A percentile compares a stretch with the other conserved stretches of the same genome.
These are phyloP conservation scores for Channa maculata DNA, from an alignment of 2,113 vertebrate genomes.

Conservation along the genomic window DNA sequence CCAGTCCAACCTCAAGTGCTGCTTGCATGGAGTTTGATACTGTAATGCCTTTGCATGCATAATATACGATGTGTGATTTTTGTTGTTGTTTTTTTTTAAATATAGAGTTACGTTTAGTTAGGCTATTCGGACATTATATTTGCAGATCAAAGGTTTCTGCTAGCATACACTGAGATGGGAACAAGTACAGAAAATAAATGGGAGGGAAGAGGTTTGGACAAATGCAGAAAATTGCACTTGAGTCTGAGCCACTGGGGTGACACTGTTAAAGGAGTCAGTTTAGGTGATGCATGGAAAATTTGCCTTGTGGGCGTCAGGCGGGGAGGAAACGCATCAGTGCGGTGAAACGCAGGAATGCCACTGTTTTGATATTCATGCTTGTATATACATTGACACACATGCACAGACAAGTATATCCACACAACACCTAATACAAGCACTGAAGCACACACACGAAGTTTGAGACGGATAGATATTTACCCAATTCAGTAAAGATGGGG, in stretches of 20 bases:
- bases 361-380: conserved; percentile 22
- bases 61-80: too few species aligned
- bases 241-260: neutral
- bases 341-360: neutral
- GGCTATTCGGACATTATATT: neutral
- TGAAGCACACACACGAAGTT: conserved; percentile 9
- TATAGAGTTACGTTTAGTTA: too few species aligned
- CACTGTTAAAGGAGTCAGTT: neutral
- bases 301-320: conserved; percentile 30
- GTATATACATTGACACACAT: conserved; percentile 33
- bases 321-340: conserved; percentile 16
- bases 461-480: conserved; percentile 65
- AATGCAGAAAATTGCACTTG: conserved; percentile 16
- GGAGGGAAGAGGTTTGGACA: neutral
- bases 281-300: conserved; percentile 23
- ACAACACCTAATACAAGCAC: conserved; percentile 14
- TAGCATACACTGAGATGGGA: conserved; percentile 10
- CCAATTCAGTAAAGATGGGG: conserved; percentile 66
- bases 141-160: neutral
- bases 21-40: neutral
- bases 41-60: neutral
- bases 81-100: too few species aligned
- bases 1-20: neutral
- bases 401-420: conserved; percentile 27
- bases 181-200: conserved; percentile 18